A percentile compares a stretch with the other conserved stretches of the same genome.
phyloP scores from a whole-genome alignment of 2,888 invertebrate species.

The Chouioia cunea region DNA sequence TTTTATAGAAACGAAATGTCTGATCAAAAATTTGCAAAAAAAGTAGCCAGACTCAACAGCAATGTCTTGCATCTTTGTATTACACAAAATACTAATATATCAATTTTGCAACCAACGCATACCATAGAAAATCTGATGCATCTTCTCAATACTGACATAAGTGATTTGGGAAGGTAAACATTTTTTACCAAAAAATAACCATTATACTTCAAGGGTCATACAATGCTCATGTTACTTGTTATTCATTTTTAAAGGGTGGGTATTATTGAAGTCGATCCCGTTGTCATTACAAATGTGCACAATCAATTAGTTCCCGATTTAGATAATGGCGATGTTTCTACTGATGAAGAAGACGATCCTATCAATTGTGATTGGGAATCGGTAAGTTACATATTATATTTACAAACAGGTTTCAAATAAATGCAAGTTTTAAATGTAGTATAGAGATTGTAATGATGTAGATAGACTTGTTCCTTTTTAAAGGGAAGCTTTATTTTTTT shows the following conservation, averaged over 20 bases:
- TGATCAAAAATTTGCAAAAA: slow-evolving; percentile 79
- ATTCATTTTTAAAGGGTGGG: slow-evolving; percentile 70
- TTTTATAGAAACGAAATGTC: slow-evolving; percentile 81
- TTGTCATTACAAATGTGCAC: slow-evolving; percentile 74
- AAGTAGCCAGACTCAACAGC: slow-evolving; percentile 83
- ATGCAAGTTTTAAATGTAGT: too few species aligned
- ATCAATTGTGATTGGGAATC: slow-evolving; percentile 86
- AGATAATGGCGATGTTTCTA: slow-evolving; percentile 76
- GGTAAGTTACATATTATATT: slow-evolving; percentile 69
- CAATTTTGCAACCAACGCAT: slow-evolving; percentile 75
- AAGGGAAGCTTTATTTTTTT: too few species aligned
- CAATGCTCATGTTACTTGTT: slow-evolving; percentile 4
- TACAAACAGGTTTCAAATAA: too few species aligned
- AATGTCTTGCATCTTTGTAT: slow-evolving; percentile 85
- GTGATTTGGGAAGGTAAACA: slow-evolving; percentile 80
- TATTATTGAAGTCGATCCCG: slow-evolving; percentile 73
- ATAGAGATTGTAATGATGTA: too few species aligned
- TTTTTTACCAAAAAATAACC: slow-evolving; percentile 11
- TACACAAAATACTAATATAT: slow-evolving; percentile 79
- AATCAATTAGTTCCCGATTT: slow-evolving; percentile 75
- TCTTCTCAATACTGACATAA: slow-evolving; percentile 76
- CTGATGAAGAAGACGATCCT: slow-evolving; percentile 78
- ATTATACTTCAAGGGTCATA: not conserved
- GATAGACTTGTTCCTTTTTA: too few species aligned
- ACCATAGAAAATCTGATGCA: slow-evolving; percentile 81